These are phyloP conservation scores for Alethe diademata DNA, from an alignment of 2,113 vertebrate genomes.

Conservation along the genomic window DNA sequence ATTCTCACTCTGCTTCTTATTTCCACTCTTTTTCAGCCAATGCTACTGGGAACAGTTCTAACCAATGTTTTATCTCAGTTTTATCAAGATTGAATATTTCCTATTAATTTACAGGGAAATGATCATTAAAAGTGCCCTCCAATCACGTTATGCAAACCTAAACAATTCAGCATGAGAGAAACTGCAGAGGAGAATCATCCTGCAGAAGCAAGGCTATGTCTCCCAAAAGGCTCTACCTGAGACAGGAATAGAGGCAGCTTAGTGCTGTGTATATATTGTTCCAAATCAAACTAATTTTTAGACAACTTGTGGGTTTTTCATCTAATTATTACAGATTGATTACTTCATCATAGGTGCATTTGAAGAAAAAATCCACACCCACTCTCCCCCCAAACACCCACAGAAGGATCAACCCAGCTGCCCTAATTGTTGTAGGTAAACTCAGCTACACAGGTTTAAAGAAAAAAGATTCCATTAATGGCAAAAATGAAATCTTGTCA, in stretches of 20 bases:
- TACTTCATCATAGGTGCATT: background rate
- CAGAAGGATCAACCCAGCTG: background rate
- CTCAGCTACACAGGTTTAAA: background rate
- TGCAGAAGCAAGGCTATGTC: background rate
- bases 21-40: background rate
- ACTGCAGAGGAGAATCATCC: background rate
- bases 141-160: background rate
- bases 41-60: background rate
- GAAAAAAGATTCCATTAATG: background rate
- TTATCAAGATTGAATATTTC: background rate
- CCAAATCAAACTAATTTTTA: background rate
- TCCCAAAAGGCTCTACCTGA: background rate
- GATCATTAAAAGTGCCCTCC: background rate
- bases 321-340: background rate
- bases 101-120: background rate
- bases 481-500: background rate
- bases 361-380: background rate
- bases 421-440: background rate
- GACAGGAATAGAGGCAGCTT: background rate
- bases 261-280: background rate
- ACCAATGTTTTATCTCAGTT: background rate
- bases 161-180: background rate
- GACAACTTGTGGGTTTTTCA: background rate
- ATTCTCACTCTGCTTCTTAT: rapidly evolving
- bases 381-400: rapidly evolving